Evolutionary conservation across 1,140 invertebrate genomes (phyloP).

Genomic region (Phymorhynchus buccinoides): DNA sequence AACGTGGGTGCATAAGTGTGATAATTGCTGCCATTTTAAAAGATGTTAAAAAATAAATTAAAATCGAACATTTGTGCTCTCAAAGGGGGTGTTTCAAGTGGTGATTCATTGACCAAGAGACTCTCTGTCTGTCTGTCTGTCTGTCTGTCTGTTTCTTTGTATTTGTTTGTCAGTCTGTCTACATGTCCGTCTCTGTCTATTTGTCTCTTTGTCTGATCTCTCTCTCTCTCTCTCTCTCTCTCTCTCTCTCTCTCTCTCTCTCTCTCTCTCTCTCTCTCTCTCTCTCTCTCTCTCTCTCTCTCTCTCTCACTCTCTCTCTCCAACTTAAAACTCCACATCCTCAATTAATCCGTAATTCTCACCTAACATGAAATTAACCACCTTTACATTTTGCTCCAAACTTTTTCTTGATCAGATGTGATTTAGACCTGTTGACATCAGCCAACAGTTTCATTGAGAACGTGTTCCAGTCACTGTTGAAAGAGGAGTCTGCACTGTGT

Average conservation of each 20-base stretch:
- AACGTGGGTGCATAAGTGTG: too few relatives aligned
- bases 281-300: too few relatives aligned
- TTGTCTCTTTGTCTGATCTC: too few relatives aligned
- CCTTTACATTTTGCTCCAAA: neutral
- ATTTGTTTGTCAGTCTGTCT: too few relatives aligned
- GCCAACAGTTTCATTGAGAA: neutral
- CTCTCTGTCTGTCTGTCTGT: conserved; percentile 7
- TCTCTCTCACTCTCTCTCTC: neutral
- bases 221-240: neutral
- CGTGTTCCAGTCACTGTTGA: neutral
- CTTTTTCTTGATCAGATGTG: neutral
- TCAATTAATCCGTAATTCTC: neutral
- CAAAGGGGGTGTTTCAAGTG: too few relatives aligned
- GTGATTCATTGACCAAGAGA: too few relatives aligned
- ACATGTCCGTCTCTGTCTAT: too few relatives aligned
- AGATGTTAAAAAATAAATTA: too few relatives aligned
- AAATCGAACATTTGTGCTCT: too few relatives aligned
- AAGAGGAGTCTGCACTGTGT: neutral
- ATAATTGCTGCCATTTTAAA: too few relatives aligned
- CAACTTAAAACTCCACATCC: neutral
- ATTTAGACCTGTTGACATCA: neutral
- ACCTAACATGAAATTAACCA: neutral
- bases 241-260: conserved; percentile 28
- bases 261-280: conserved; percentile 2
- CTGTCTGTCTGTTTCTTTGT: neutral